Evolutionary conservation across 2,797 vertebrate species (phyloP), one percentile per base, ranked within the genome.

Genomic region (Selene dorsalis): DNA sequence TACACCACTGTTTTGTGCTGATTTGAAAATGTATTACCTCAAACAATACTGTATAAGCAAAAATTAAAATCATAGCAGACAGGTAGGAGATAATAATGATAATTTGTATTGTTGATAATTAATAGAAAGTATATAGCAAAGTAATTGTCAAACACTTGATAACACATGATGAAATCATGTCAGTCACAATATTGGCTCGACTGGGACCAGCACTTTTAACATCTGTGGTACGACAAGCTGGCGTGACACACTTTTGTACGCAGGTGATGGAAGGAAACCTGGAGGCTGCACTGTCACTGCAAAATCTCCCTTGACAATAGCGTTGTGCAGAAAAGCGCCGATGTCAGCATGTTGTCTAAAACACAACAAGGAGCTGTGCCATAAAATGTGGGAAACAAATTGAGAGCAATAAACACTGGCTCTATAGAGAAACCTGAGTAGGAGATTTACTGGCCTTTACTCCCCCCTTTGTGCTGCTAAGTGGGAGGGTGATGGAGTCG

Each of bases 391-490:
- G 32, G 52, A 65, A 75, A 76, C 76, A 75, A 74, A 73, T 12
- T 47, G 66, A 69, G 62, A 69, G 48, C 57, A 68, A 73, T 82
- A 82, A 86, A 74, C 45, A 64, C 26, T 0, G 4, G 22, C 73
- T 72, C 26, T 17, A n/a, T n/a, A 5, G 26, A 62, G 73, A 69
- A 68, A 62, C 35, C 67, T 59, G 38, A 68, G 73, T 4, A 32
- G 75, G 38, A 84, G 58, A 85, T 88, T 75, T 70, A 80, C 35
- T 4, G 80, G 53, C 35, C 53, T 73, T 78, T 55, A 47, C 62
- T 72, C 6, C 43, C 66, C 66, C 52, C 69, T 77, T 47, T 66
- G 50, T 79, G 74, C 52, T 16, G 24, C 32, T 55, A 56, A 59
- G 71, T 83, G 81, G 76, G 71, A 66, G 69, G 75, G 2, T 35